Evolutionary conservation across 2,888 invertebrate genomes (phyloP).

Genomic region (Ferrisia virgata): DNA sequence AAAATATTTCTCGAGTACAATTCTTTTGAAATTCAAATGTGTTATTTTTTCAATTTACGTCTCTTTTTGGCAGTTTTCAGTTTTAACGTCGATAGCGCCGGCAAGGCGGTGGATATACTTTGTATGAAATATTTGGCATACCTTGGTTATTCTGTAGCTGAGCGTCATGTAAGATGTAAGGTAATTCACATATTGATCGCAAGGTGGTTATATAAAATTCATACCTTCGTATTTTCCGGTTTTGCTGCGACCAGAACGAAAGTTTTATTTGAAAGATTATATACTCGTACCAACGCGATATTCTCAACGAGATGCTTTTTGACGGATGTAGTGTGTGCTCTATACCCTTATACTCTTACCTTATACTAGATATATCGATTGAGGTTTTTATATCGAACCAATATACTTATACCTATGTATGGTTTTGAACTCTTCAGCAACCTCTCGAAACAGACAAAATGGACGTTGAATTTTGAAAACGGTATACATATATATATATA

Average conservation of each 20-base stretch:
- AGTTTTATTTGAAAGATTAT: neutral
- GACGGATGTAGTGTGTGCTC: neutral
- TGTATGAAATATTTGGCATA: neutral
- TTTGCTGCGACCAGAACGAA: neutral
- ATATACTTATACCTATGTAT: too few relatives aligned
- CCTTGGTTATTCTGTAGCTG: neutral
- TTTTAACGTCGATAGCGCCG: neutral
- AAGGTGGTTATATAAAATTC: neutral
- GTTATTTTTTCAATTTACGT: neutral
- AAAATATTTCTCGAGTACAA: neutral
- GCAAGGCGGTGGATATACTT: neutral
- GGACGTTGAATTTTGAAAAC: neutral
- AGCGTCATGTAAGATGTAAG: neutral
- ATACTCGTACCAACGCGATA: neutral
- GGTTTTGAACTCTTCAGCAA: neutral
- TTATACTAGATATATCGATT: neutral
- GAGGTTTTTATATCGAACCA: neutral
- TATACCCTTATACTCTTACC: too few relatives aligned
- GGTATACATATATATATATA: neutral
- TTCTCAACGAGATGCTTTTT: neutral
- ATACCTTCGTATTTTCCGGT: neutral
- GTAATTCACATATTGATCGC: neutral
- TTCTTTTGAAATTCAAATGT: neutral
- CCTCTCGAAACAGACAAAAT: neutral
- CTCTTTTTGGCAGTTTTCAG: neutral